A percentile compares a stretch with the other conserved stretches of the same genome.
phyloP scores from a whole-genome alignment of 2,888 invertebrate genomes.

The Scaptodrosophila latifasciaeformis region DNA sequence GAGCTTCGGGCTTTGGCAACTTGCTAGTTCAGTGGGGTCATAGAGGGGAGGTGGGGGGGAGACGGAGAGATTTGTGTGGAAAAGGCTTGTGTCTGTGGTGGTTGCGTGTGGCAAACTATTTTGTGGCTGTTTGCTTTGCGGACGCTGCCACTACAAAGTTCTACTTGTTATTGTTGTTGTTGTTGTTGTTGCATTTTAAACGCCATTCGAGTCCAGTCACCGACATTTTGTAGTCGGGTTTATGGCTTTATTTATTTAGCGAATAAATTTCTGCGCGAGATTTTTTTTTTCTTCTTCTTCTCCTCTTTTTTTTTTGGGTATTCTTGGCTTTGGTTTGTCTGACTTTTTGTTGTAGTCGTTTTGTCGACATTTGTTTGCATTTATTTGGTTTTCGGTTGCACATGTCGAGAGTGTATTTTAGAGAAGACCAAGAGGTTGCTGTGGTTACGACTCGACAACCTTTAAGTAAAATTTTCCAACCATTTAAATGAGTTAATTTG shows the following conservation, averaged over 20 bases:
- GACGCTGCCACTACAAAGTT: neutral
- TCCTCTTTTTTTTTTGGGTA: neutral
- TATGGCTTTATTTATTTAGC: constrained; percentile 66
- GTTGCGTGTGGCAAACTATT: constrained; percentile 39
- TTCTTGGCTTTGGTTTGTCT: constrained; percentile 12
- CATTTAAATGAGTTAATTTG: no score
- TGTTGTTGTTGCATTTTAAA: constrained; percentile 31
- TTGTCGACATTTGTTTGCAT: constrained; percentile 57
- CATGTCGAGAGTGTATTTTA: no score
- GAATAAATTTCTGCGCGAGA: constrained; percentile 57
- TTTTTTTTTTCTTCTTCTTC: constrained; percentile 21
- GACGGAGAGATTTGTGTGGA: no score
- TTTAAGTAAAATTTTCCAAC: no score
- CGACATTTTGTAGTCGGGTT: constrained; percentile 43
- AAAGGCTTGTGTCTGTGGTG: constrained; percentile 7
- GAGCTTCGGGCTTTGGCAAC: neutral
- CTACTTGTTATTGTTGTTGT: no score
- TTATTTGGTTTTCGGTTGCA: constrained; percentile 48
- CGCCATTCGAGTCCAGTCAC: constrained; percentile 3
- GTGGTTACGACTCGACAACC: no score
- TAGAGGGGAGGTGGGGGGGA: no score
- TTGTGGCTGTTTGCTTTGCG: constrained; percentile 42
- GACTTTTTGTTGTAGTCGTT: constrained; percentile 16
- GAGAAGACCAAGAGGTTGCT: no score
- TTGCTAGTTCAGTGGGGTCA: no score